Conservation (phyloP, 2,888 invertebrate genomes). For the Rapana venosa region DNA sequence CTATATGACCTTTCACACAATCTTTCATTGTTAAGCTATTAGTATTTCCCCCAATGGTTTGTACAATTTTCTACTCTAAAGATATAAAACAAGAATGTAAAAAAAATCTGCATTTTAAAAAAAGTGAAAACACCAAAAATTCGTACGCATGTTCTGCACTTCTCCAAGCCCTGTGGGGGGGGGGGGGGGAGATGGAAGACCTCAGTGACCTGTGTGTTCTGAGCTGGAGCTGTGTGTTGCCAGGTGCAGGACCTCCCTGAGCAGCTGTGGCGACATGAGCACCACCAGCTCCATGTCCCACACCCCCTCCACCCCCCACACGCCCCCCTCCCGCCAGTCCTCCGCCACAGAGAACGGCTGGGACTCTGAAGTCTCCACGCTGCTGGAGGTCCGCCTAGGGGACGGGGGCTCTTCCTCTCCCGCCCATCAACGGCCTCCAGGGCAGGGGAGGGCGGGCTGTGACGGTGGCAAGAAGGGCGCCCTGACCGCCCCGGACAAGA, state of each 20-base stretch:
- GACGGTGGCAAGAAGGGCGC: neutral
- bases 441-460: neutral
- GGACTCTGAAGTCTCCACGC: conserved; percentile 32
- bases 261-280: conserved; percentile 24
- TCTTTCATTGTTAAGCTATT: no score
- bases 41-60: no score
- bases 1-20: no score
- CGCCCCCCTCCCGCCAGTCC: conserved; percentile 5
- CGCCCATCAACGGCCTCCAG: neutral
- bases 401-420: neutral
- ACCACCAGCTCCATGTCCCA: conserved; percentile 32
- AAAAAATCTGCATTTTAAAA: no score
- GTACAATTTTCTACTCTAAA: no score
- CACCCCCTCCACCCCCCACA: conserved; percentile 30
- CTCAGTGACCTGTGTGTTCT: no score
- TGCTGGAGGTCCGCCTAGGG: conserved; percentile 1
- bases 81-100: no score
- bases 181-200: no score
- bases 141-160: no score
- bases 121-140: no score
- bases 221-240: neutral
- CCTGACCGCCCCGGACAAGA: neutral
- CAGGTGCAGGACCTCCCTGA: conserved; percentile 37
- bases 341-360: conserved; percentile 19
- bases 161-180: no score